Conservation (phyloP, 2,888 invertebrate species). For the Campoplex capitator region DNA sequence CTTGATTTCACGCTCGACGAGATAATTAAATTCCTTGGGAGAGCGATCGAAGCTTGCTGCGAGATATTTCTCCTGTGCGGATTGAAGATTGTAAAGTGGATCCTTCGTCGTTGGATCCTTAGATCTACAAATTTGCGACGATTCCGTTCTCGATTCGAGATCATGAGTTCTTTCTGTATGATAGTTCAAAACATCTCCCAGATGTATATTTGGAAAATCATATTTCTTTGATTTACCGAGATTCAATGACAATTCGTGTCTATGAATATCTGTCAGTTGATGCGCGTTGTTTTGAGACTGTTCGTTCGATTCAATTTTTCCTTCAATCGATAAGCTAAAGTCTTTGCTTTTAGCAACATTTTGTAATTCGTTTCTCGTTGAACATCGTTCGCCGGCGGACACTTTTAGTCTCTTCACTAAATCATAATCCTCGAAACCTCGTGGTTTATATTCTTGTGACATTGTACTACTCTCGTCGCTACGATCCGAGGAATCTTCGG, state of each 20-base stretch:
- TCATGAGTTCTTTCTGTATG: slow-evolving; percentile 69
- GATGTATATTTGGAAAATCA: slow-evolving; percentile 34
- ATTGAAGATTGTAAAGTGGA: slow-evolving; percentile 73
- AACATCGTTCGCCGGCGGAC: slow-evolving; percentile 71
- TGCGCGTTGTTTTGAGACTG: slow-evolving; percentile 39
- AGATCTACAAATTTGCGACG: slow-evolving; percentile 71
- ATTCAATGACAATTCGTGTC: slow-evolving; percentile 72
- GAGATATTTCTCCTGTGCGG: slow-evolving; percentile 70
- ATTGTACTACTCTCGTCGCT: slow-evolving; percentile 75
- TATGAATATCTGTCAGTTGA: slow-evolving; percentile 72
- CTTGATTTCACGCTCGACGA: slow-evolving; percentile 77
- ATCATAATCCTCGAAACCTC: slow-evolving; percentile 78
- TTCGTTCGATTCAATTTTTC: slow-evolving; percentile 30
- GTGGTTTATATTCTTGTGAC: slow-evolving; percentile 77
- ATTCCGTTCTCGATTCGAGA: slow-evolving; percentile 53
- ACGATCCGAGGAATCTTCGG: slow-evolving; percentile 76
- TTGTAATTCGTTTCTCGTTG: slow-evolving; percentile 61
- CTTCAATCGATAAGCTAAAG: slow-evolving; percentile 63
- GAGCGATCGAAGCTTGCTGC: slow-evolving; percentile 73
- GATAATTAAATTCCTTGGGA: slow-evolving; percentile 75
- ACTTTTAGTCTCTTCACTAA: slow-evolving; percentile 76
- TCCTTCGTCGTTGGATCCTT: slow-evolving; percentile 76
- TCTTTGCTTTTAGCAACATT: slow-evolving; percentile 70
- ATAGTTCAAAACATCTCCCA: slow-evolving; percentile 63
- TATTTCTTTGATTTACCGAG: slow-evolving; percentile 74